These are phyloP conservation scores for Gasterosteus aculeatus DNA, from an alignment of 2,113 vertebrate species.

Conservation along the genomic window DNA sequence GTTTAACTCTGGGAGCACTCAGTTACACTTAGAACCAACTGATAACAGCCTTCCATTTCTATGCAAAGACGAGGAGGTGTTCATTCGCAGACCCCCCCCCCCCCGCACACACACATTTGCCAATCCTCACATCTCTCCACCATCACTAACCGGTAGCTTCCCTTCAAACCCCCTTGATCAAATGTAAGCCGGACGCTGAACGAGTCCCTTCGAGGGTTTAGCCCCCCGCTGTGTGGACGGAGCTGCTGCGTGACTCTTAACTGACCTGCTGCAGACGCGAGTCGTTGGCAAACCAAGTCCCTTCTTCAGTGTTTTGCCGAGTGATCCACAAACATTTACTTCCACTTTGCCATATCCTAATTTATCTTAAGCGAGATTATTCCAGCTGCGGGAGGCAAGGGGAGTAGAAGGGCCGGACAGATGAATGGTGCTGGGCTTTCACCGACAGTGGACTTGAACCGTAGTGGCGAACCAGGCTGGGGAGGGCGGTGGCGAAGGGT, in stretches of 20 bases:
- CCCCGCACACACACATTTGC: constrained; percentile 33
- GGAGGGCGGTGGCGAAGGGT: constrained; percentile 2
- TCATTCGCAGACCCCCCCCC: constrained; percentile 52
- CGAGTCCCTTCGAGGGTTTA: constrained; percentile 12
- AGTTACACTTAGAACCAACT: constrained; percentile 73
- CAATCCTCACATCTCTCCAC: constrained; percentile 47
- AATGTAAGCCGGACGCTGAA: constrained; percentile 41
- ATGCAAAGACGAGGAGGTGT: constrained; percentile 81
- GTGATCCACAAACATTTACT: constrained; percentile 52
- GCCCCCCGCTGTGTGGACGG: constrained; percentile 45
- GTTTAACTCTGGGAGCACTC: constrained; percentile 73
- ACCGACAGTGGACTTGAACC: constrained; percentile 47
- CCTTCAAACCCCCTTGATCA: constrained; percentile 37
- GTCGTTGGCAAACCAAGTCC: constrained; percentile 34
- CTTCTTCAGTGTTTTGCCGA: constrained; percentile 64
- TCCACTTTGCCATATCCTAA: constrained; percentile 50
- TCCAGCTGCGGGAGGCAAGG: constrained; percentile 38
- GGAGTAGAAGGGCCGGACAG: constrained; percentile 54
- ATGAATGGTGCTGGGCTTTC: constrained; percentile 53
- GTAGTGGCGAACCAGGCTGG: constrained; percentile 34
- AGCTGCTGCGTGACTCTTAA: constrained; percentile 57
- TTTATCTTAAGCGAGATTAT: constrained; percentile 24
- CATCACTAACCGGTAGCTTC: constrained; percentile 72
- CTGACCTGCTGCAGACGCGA: constrained; percentile 58
- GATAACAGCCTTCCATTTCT: constrained; percentile 80